These are phyloP conservation scores for Palythoa heliodiscus DNA, from an alignment of 92 coral and sea anemone genomes.

Conservation along the genomic window DNA sequence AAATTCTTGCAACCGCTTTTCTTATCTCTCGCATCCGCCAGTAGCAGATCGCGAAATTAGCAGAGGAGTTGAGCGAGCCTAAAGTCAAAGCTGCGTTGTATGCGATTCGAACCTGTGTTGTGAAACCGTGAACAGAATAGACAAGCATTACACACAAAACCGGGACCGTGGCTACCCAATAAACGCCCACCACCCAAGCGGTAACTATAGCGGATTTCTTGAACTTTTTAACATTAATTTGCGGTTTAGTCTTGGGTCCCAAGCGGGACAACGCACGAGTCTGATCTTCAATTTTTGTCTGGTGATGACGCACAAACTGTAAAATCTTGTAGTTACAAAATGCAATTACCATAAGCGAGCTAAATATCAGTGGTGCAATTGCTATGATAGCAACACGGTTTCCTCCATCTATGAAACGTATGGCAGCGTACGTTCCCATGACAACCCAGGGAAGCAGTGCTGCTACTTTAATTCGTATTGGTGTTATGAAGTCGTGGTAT, in stretches of 20 bases:
- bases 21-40: conserved; percentile 24
- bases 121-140: conserved; percentile 8
- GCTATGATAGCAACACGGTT: too few species aligned
- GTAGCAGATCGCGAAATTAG: conserved; percentile 12
- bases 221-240: conserved; percentile 2
- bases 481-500: conserved; percentile 1
- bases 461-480: too few species aligned
- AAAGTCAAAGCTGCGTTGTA: conserved; percentile 20
- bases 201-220: conserved; percentile 21
- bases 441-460: too few species aligned
- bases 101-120: not conserved
- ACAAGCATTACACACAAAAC: conserved; percentile 1
- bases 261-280: not conserved
- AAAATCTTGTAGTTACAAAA: too few species aligned
- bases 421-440: too few species aligned
- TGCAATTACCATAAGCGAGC: too few species aligned
- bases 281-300: conserved; percentile 10
- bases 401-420: too few species aligned
- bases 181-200: conserved; percentile 8
- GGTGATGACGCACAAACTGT: too few species aligned
- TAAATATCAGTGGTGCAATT: too few species aligned
- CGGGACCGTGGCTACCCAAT: conserved; percentile 10
- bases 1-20: not conserved
- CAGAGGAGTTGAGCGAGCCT: conserved; percentile 10
- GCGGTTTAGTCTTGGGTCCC: not conserved